These are phyloP conservation scores for Notolepis coatsorum DNA, from an alignment of 2,797 vertebrate species.

Conservation along the genomic window DNA sequence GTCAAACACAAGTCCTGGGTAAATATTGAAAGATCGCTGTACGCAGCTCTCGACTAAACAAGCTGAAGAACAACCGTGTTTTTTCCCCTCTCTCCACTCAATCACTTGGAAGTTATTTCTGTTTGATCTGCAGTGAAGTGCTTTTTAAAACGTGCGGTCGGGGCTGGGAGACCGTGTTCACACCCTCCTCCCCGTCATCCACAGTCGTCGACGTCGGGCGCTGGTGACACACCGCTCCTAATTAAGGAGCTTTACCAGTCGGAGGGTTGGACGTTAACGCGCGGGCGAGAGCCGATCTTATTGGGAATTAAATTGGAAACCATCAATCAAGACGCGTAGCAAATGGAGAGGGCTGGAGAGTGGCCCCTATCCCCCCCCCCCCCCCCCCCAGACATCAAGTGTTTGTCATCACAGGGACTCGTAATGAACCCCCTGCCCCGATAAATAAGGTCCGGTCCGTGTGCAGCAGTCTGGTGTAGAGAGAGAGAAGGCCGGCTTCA, in stretches of 20 bases:
- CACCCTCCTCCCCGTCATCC: slow-evolving; percentile 7
- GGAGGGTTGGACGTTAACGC: too few relatives aligned
- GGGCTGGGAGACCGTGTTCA: slow-evolving; percentile 4
- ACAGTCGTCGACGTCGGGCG: slow-evolving; percentile 23
- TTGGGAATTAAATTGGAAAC: slow-evolving; percentile 56
- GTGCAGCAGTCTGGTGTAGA: too few relatives aligned
- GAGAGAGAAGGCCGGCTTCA: too few relatives aligned
- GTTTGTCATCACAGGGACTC: slow-evolving; percentile 57
- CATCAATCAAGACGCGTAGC: slow-evolving; percentile 62
- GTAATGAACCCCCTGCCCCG: too few relatives aligned
- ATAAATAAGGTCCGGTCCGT: too few relatives aligned
- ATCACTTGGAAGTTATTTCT: background rate
- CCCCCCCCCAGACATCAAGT: too few relatives aligned
- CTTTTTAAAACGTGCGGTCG: background rate
- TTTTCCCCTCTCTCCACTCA: too few relatives aligned
- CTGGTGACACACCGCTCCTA: slow-evolving; percentile 38
- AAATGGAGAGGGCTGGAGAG: slow-evolving; percentile 43
- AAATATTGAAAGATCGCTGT: slow-evolving; percentile 42
- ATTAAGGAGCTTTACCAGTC: slow-evolving; percentile 56
- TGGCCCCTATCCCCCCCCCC: slow-evolving; percentile 44
- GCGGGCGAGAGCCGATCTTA: slow-evolving; percentile 44
- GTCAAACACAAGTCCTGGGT: slow-evolving; percentile 3
- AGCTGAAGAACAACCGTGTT: too few relatives aligned
- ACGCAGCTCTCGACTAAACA: too few relatives aligned
- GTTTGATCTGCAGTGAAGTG: background rate